Percentiles rank a stretch among this genome's conserved stretches.
Evolutionary conservation across 2,888 invertebrate species (phyloP).

Genomic region (Caradrina kadenii): DNA sequence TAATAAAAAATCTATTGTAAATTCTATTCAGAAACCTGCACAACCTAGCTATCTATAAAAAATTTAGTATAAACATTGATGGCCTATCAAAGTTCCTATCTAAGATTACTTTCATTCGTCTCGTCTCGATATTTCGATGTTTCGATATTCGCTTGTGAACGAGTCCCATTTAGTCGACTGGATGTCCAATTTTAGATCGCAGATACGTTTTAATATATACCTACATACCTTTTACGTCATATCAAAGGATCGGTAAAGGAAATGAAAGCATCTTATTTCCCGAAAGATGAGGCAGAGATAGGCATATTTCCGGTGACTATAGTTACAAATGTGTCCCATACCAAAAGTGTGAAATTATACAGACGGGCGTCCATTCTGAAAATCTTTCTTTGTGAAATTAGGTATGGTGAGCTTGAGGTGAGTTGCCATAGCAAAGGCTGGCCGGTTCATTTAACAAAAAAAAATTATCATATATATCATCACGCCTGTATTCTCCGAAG

Average conservation of each 20-base stretch:
- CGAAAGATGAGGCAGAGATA: not conserved
- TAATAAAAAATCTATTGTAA: too few species aligned
- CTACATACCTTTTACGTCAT: not conserved
- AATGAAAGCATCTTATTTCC: not conserved
- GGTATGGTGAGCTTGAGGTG: too few species aligned
- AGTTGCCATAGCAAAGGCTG: too few species aligned
- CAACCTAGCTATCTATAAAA: too few species aligned
- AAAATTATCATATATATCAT: too few species aligned
- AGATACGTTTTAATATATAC: not conserved
- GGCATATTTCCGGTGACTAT: too few species aligned
- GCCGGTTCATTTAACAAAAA: too few species aligned
- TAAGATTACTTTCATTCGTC: slow-evolving; percentile 17
- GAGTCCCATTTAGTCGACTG: slow-evolving; percentile 9
- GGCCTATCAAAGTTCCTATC: slow-evolving; percentile 2
- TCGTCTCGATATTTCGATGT: not conserved
- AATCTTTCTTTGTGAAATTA: too few species aligned
- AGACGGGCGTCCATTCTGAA: too few species aligned
- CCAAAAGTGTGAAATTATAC: too few species aligned
- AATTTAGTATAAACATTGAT: not conserved
- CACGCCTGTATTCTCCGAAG: too few species aligned
- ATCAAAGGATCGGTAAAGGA: slow-evolving; percentile 4
- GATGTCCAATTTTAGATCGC: slow-evolving; percentile 15
- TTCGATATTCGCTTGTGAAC: slow-evolving; percentile 20
- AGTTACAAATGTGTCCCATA: not conserved
- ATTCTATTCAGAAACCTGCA: too few species aligned